Conservation (phyloP, 2,113 vertebrate species). For the Chamaetylas fuelleborni region DNA sequence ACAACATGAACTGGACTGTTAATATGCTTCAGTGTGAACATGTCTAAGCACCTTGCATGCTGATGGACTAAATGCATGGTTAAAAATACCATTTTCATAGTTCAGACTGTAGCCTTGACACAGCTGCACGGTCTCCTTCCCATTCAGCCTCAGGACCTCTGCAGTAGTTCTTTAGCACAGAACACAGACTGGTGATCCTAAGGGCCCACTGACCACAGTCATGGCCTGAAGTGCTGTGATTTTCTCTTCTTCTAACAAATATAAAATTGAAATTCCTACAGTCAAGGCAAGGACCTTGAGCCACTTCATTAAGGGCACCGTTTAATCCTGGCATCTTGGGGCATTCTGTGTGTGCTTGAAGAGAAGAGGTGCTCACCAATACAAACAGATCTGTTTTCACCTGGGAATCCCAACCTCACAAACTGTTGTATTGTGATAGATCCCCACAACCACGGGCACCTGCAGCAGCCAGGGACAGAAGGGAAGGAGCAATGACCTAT, state of each 20-base stretch:
- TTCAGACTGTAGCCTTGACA: neutral
- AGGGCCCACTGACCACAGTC: neutral
- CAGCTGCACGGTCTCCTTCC: neutral
- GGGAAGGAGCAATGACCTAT: neutral
- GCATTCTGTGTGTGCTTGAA: neutral
- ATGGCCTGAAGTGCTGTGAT: neutral
- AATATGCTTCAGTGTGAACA: neutral
- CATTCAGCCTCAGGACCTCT: neutral
- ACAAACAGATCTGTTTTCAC: neutral
- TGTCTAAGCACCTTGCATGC: neutral
- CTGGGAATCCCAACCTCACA: neutral
- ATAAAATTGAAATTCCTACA: neutral
- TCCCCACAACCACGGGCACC: neutral
- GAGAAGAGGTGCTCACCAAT: neutral
- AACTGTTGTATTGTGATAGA: rapidly evolving
- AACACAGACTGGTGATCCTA: neutral
- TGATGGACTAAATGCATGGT: neutral
- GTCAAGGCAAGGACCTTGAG: neutral
- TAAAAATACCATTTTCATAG: neutral
- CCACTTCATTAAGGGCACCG: neutral
- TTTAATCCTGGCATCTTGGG: neutral
- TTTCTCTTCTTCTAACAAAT: neutral
- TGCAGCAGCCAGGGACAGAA: rapidly evolving
- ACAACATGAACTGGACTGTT: neutral
- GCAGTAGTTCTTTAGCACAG: neutral